A percentile compares a stretch with the other conserved stretches of the same genome.
Evolutionary conservation across 2,797 vertebrate species (phyloP).

Genomic region (Typhlichthys eigenmanni): DNA sequence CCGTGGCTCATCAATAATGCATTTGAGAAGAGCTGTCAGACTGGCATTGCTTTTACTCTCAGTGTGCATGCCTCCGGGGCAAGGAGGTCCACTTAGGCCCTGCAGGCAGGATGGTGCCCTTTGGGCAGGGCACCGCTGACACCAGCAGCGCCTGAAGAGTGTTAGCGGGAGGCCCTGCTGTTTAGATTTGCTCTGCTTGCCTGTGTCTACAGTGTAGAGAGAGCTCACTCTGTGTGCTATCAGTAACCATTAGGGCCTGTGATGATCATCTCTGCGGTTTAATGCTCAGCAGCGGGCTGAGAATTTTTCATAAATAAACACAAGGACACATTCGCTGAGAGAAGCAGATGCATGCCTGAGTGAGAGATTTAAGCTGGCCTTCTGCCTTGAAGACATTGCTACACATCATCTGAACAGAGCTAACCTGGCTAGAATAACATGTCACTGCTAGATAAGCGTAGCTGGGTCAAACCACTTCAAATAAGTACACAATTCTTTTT

Average conservation of each 20-base stretch:
- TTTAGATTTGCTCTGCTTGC: slow-evolving; percentile 53
- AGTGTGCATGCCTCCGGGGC: slow-evolving; percentile 54
- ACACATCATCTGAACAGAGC: too few relatives aligned
- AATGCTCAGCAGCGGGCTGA: slow-evolving; percentile 28
- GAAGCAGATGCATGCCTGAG: slow-evolving; percentile 28
- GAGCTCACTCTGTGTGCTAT: slow-evolving; percentile 29
- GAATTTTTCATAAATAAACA: slow-evolving; percentile 50
- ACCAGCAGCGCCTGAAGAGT: slow-evolving; percentile 47
- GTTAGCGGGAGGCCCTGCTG: slow-evolving; percentile 51
- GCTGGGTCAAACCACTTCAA: too few relatives aligned
- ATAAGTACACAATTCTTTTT: too few relatives aligned
- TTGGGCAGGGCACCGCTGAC: slow-evolving; percentile 48
- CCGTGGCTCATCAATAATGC: slow-evolving; percentile 63
- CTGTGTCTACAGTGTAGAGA: slow-evolving; percentile 22
- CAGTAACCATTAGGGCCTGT: slow-evolving; percentile 52
- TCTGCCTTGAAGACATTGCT: too few relatives aligned
- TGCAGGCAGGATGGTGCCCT: slow-evolving; percentile 52
- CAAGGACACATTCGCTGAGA: slow-evolving; percentile 30
- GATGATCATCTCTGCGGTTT: slow-evolving; percentile 45
- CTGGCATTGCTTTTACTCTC: slow-evolving; percentile 30
- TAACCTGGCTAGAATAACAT: too few relatives aligned
- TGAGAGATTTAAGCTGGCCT: slow-evolving; percentile 18
- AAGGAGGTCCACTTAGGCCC: slow-evolving; percentile 46
- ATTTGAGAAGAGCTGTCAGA: slow-evolving; percentile 44
- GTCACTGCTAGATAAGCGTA: too few relatives aligned